Evolutionary conservation across 2,113 vertebrate genomes (phyloP).

Genomic region (Echinops telfairi): DNA sequence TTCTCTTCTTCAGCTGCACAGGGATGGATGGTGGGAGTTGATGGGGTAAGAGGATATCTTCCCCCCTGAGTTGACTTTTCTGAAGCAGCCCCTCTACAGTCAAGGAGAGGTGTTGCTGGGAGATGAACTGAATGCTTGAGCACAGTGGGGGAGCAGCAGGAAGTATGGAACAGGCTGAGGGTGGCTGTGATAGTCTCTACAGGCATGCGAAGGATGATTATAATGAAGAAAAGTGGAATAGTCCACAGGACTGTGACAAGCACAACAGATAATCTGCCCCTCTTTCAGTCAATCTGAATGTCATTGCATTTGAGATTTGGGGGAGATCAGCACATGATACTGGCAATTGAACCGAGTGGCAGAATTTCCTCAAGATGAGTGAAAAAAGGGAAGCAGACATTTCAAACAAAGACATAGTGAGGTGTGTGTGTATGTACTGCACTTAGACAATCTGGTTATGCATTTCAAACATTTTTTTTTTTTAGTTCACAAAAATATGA

Average conservation of each 20-base stretch:
- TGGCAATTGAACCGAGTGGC: not conserved
- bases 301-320: conserved; percentile 46
- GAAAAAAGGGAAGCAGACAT: not conserved
- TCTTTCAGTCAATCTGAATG: conserved; percentile 36
- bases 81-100: conserved; percentile 46
- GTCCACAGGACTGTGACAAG: not conserved
- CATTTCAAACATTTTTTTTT: not conserved
- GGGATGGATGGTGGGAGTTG: too few species aligned
- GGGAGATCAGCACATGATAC: conserved; percentile 7
- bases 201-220: not conserved
- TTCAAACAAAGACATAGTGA: not conserved
- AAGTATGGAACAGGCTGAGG: not conserved
- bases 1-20: not conserved
- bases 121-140: conserved; percentile 55
- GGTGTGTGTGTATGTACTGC: too few species aligned
- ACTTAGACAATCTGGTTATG: not conserved
- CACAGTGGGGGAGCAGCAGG: conserved; percentile 57
- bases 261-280: not conserved
- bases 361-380: not conserved
- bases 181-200: conserved; percentile 23
- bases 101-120: conserved; percentile 28
- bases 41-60: not conserved
- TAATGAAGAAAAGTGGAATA: not conserved
- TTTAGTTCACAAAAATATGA: not conserved
- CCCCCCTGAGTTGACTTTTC: conserved; percentile 71